These are phyloP conservation scores for Cossypha dichroa DNA, from an alignment of 2,797 vertebrate genomes.

Conservation along the genomic window DNA sequence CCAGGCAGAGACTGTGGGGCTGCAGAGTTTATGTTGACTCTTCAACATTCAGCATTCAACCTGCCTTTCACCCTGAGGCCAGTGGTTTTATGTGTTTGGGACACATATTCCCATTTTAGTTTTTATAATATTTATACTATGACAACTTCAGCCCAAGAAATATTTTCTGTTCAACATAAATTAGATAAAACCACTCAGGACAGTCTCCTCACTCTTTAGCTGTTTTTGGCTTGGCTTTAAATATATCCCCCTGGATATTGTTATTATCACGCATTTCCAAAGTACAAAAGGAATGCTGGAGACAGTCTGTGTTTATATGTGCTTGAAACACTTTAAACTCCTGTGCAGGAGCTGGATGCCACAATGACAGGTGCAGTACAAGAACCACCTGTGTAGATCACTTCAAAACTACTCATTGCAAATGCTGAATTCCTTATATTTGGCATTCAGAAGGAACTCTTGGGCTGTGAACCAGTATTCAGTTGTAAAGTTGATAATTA, in stretches of 20 bases:
- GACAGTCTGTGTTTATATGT: background rate
- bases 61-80: background rate
- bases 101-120: background rate
- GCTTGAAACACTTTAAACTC: background rate
- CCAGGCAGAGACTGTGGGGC: background rate
- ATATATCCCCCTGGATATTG: background rate
- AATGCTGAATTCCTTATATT: background rate
- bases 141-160: background rate
- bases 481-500: slow-evolving; percentile 39
- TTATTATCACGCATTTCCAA: background rate
- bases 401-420: background rate
- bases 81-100: background rate
- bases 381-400: slow-evolving; percentile 19
- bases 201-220: background rate
- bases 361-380: background rate
- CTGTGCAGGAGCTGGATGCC: background rate
- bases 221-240: background rate
- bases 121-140: background rate
- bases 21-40: background rate
- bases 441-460: background rate
- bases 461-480: slow-evolving; percentile 5
- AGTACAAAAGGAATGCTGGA: background rate
- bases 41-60: background rate
- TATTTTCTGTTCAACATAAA: background rate
- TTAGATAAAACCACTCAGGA: background rate